A percentile compares a stretch with the other conserved stretches of the same genome.
These are phyloP conservation scores for Rhadinocentrus ornatus DNA, from an alignment of 2,797 vertebrate species.

Conservation along the genomic window DNA sequence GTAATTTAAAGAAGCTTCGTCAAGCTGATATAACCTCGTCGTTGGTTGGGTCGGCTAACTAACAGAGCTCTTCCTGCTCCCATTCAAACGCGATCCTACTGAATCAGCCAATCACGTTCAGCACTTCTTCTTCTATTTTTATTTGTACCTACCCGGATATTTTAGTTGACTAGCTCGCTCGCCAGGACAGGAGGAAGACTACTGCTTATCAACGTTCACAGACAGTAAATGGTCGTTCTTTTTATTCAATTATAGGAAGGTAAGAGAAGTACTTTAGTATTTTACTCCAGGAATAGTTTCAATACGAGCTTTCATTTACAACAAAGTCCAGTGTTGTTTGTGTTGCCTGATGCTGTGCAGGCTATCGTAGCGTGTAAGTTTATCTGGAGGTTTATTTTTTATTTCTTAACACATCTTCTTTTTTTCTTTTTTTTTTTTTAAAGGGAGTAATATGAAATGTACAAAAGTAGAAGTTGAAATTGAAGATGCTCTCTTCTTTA, in stretches of 20 bases:
- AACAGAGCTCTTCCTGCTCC: constrained; percentile 38
- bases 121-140: constrained; percentile 16
- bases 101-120: constrained; percentile 54
- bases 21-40: background rate
- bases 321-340: background rate
- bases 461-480: background rate
- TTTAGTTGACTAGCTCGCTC: too few relatives aligned
- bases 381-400: too few relatives aligned
- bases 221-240: background rate
- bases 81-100: constrained; percentile 63
- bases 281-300: background rate
- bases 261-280: background rate
- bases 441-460: background rate
- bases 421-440: too few relatives aligned
- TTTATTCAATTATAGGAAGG: background rate
- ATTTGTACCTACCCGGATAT: background rate
- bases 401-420: too few relatives aligned
- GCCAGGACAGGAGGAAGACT: background rate
- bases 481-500: background rate
- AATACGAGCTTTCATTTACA: background rate
- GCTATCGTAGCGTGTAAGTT: too few relatives aligned
- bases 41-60: constrained; percentile 25
- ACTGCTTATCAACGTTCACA: background rate
- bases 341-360: background rate
- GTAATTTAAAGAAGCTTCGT: background rate